A percentile compares a stretch with the other conserved stretches of the same genome.
phyloP scores from a whole-genome alignment of 2,113 vertebrate genomes.

The Glareola pratincola region DNA sequence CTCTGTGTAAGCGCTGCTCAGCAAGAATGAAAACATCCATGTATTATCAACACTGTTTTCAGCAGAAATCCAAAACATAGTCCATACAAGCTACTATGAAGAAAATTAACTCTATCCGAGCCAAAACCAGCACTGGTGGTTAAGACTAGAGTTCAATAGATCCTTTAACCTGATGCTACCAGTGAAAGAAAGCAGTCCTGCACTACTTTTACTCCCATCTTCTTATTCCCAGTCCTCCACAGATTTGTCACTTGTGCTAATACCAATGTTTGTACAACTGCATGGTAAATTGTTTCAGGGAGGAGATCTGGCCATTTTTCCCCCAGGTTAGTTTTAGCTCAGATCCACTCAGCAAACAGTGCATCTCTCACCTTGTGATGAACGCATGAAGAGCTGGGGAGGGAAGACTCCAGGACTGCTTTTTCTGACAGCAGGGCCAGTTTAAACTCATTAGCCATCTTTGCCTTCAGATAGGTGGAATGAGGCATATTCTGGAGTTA shows the following conservation, averaged over 20 bases:
- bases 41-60: background rate
- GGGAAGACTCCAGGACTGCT: background rate
- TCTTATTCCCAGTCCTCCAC: background rate
- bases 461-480: background rate
- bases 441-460: background rate
- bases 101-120: background rate
- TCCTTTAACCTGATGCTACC: background rate
- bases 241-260: background rate
- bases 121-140: background rate
- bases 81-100: background rate
- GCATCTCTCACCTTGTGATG: background rate
- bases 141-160: background rate
- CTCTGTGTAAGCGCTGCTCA: background rate
- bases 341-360: background rate
- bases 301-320: background rate
- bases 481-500: background rate
- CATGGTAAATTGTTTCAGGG: background rate
- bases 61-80: background rate
- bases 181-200: background rate
- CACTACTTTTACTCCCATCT: background rate
- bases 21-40: background rate
- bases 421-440: background rate
- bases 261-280: background rate
- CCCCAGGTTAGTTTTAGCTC: background rate
- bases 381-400: background rate